These are phyloP conservation scores for Chalcosyrphus nemorum DNA, from an alignment of 2,888 invertebrate genomes.

Conservation along the genomic window DNA sequence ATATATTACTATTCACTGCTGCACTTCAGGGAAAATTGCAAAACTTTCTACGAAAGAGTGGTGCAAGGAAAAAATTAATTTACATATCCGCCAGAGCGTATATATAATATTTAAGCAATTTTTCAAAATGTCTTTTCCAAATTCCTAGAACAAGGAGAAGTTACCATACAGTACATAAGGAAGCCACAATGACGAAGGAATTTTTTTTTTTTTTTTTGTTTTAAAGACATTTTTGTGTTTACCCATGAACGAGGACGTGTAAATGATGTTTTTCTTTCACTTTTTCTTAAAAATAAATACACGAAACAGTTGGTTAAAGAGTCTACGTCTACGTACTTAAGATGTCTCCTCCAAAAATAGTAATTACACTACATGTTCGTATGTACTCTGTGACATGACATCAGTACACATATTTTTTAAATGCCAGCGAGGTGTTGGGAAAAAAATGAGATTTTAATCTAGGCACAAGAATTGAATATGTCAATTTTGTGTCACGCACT, in stretches of 20 bases:
- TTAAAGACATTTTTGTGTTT: not conserved
- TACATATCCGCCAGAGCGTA: not conserved
- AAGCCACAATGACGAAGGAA: not conserved
- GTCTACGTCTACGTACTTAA: not conserved
- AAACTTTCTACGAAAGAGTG: conserved; percentile 1
- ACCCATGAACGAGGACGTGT: conserved; percentile 2
- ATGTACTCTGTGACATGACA: not conserved
- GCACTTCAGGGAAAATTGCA: not conserved
- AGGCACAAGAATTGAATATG: not conserved
- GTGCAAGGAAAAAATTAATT: not conserved
- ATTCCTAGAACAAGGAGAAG: too few species aligned
- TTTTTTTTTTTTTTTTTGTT: too few species aligned
- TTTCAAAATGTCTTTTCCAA: not conserved
- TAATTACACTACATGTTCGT: conserved; percentile 8
- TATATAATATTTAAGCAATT: not conserved
- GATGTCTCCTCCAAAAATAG: conserved; percentile 14
- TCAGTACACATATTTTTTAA: not conserved
- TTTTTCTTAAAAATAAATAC: not conserved
- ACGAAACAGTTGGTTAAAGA: not conserved
- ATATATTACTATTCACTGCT: not conserved
- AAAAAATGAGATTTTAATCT: conserved; percentile 12
- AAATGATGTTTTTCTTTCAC: not conserved
- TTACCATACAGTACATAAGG: too few species aligned
- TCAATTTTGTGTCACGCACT: conserved; percentile 1
- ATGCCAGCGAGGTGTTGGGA: not conserved